Evolutionary conservation across 2,113 vertebrate species (phyloP), one percentile per base, ranked within the genome.

Genomic region (Amblyornis subalaris): DNA sequence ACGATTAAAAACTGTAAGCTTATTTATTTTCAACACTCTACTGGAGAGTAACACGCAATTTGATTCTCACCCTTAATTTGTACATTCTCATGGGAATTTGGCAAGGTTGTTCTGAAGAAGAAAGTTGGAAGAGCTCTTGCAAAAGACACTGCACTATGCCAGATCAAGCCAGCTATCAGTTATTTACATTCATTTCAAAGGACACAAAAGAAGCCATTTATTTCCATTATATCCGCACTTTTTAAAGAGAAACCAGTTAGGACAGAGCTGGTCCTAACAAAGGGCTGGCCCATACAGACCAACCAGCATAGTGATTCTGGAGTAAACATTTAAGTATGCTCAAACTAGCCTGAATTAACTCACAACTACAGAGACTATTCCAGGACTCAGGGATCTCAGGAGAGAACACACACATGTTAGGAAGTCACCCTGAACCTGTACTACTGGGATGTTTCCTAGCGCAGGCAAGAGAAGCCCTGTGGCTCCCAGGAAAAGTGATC

Each of bases 151-250:
- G 0, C 0, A 0, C 73, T 65, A 74, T 92, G 96, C 96, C 93
- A 95, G 93, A 95, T 91, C 88, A 90, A 85, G 89, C 18, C 28
- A 93, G 88, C 88, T 96, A 97, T 95, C 94, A 90, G 91, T 83
- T 95, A 95, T 95, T 97, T 95, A 95, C 93, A 95, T 91, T 94
- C 71, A 88, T 93, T 95, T 94, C 93, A 93, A 90, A 95, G 72
- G 90, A 76, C 91, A 94, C 89, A 95, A 95, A 94, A 85, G 79
- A 91, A 95, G 53, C 36, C 69, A 53, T 79, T 96, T 95, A 88
- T 84, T 96, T 94, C 85, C 67, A 88, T 51, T 40, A 8, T 80
- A 93, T 80, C 93, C 94, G 78, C 53, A 58, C 55, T 90, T 93
- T 85, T 47, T 64, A 80, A 89, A 91, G 40, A 80, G 74, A 76